Percentiles rank a stretch among this genome's conserved stretches.
phyloP scores from a whole-genome alignment of 2,113 vertebrate species.

The Genyomyrus donnyi region DNA sequence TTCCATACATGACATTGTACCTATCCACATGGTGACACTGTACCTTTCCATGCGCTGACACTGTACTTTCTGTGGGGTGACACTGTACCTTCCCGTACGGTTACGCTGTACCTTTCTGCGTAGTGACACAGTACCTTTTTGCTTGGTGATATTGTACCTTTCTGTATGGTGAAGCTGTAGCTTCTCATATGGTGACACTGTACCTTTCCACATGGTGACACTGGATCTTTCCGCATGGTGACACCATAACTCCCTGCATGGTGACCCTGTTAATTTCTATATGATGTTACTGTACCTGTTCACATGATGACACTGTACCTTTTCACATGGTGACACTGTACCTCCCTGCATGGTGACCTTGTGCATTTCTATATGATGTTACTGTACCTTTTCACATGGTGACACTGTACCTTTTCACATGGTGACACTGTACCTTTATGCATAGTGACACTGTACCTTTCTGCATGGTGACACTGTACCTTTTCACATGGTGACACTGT shows the following conservation, averaged over 20 bases:
- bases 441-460: background rate
- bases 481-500: background rate
- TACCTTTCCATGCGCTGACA: background rate
- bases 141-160: background rate
- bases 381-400: background rate
- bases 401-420: background rate
- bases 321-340: background rate
- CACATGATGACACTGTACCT: too few species aligned
- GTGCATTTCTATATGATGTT: too few species aligned
- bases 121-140: background rate
- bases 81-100: background rate
- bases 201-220: background rate
- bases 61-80: background rate
- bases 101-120: background rate
- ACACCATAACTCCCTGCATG: background rate
- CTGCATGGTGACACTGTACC: background rate
- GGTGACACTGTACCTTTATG: background rate
- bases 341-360: background rate
- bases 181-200: background rate
- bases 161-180: background rate
- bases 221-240: background rate
- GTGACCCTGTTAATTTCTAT: background rate
- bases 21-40: background rate
- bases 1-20: background rate
- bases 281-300: too few species aligned